Percentiles rank a stretch among this genome's conserved stretches.
Conservation (phyloP, 1,140 invertebrate genomes). For the Apis laboriosa region DNA sequence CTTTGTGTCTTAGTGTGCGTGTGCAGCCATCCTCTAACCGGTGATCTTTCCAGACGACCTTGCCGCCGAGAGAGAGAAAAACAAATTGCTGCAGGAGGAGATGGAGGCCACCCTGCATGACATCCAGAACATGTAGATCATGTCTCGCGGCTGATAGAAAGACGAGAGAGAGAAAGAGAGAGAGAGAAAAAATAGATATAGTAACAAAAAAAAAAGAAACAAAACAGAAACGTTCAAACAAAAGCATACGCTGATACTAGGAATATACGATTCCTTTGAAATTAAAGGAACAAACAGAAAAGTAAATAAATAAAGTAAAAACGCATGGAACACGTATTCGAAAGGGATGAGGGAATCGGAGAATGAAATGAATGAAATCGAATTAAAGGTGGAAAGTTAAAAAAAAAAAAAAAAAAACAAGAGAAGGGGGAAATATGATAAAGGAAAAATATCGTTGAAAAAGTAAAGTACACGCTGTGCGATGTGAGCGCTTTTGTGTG, state of each 20-base stretch:
- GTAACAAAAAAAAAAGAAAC: slow-evolving; percentile 1
- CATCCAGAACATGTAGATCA: slow-evolving; percentile 97
- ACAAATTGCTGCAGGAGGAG: slow-evolving; percentile 97
- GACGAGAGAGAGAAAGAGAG: slow-evolving; percentile 29
- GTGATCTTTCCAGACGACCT: slow-evolving; percentile 94
- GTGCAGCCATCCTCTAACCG: slow-evolving; percentile 72
- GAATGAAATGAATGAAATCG: background rate
- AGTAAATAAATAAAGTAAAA: slow-evolving; percentile 7
- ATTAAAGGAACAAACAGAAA: slow-evolving; percentile 8
- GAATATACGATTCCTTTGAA: background rate
- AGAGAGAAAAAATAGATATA: background rate
- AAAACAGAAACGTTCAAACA: background rate
- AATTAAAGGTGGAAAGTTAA: background rate
- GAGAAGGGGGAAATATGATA: background rate
- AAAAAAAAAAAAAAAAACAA: too few species aligned
- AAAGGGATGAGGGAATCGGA: slow-evolving; percentile 2
- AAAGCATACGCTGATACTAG: background rate
- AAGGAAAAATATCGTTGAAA: background rate
- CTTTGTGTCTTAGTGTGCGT: slow-evolving; percentile 58
- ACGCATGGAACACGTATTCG: background rate
- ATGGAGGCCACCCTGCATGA: slow-evolving; percentile 99
- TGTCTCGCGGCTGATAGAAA: slow-evolving; percentile 71
- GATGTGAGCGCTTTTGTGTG: slow-evolving; percentile 45
- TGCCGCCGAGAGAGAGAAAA: slow-evolving; percentile 96
- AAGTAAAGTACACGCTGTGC: slow-evolving; percentile 43